These are phyloP conservation scores for Trissolcus japonicus DNA, from an alignment of 2,888 invertebrate genomes.

Conservation along the genomic window DNA sequence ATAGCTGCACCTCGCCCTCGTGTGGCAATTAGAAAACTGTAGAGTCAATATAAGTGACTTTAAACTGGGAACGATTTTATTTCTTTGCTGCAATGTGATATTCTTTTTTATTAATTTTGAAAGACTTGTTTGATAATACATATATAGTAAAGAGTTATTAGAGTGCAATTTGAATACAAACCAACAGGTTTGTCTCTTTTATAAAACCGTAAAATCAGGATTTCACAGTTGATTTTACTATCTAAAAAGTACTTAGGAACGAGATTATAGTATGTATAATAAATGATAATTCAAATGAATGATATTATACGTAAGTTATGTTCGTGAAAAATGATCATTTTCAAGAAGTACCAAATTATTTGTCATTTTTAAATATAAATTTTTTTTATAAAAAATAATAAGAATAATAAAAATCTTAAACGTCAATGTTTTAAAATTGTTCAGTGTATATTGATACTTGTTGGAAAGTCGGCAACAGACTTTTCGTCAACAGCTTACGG, in stretches of 20 bases:
- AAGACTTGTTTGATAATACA: neutral
- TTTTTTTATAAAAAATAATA: neutral
- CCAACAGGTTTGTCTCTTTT: neutral
- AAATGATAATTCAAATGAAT: no score
- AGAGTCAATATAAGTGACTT: constrained; percentile 37
- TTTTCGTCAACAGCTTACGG: neutral
- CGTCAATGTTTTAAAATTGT: neutral
- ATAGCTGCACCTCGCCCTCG: constrained; percentile 2
- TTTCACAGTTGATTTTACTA: neutral
- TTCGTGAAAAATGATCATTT: no score
- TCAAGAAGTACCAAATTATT: neutral
- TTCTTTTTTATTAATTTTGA: constrained; percentile 17
- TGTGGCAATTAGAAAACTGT: constrained; percentile 16
- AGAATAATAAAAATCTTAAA: no score
- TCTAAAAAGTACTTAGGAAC: neutral
- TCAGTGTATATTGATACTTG: neutral
- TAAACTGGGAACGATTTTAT: constrained; percentile 32
- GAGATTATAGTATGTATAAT: no score
- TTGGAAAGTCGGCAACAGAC: neutral
- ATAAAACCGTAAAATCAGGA: no score
- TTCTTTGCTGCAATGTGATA: constrained; percentile 6
- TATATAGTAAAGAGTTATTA: neutral
- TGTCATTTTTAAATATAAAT: neutral
- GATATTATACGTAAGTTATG: no score
- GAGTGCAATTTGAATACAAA: neutral